These are phyloP conservation scores for Falco novaeseelandiae DNA, from an alignment of 2,797 vertebrate genomes.

Conservation along the genomic window DNA sequence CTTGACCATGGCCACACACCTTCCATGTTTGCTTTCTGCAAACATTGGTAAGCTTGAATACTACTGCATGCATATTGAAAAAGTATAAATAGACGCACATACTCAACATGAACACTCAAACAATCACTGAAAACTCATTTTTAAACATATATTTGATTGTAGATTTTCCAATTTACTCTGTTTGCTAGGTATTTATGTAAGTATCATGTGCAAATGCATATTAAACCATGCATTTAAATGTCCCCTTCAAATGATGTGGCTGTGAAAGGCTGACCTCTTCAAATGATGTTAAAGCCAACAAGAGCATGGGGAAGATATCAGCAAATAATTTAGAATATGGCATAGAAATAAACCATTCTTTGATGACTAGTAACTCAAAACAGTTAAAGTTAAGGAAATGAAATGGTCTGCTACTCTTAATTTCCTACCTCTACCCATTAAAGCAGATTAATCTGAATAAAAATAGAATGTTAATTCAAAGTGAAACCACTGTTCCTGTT, in stretches of 20 bases:
- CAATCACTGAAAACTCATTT: conserved; percentile 14
- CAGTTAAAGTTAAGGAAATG: neutral
- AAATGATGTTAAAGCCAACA: neutral
- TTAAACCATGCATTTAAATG: conserved; percentile 7
- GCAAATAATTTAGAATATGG: neutral
- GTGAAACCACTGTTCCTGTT: neutral
- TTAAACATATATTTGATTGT: neutral
- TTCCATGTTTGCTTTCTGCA: conserved; percentile 48
- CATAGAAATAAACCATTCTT: neutral
- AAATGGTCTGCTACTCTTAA: neutral
- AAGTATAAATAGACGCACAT: neutral
- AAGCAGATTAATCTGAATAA: neutral
- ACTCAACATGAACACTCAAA: neutral
- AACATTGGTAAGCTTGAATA: conserved; percentile 15
- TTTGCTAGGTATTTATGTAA: conserved; percentile 16
- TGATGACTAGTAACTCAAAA: neutral
- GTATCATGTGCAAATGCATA: conserved; percentile 1
- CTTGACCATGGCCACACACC: neutral
- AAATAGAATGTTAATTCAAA: conserved; percentile 8
- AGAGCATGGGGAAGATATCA: neutral
- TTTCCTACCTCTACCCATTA: neutral
- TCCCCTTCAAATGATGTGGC: neutral
- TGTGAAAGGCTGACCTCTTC: neutral
- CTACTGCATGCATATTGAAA: neutral
- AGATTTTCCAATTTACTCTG: conserved; percentile 3